Evolutionary conservation across 2,113 vertebrate genomes (phyloP).

Genomic region (Menura novaehollandiae): DNA sequence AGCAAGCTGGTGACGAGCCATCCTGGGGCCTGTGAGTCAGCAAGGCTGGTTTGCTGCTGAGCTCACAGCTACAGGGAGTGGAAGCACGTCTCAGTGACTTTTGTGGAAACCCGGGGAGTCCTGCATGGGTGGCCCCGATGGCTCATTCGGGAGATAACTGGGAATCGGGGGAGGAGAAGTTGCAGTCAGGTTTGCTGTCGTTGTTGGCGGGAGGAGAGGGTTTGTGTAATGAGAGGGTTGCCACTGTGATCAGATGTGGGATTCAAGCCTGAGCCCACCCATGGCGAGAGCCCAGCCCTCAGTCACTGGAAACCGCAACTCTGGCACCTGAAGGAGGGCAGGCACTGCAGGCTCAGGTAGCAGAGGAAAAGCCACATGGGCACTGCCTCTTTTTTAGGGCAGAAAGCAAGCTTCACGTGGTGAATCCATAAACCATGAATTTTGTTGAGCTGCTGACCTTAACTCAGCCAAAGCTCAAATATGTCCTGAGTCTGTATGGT

Average conservation of each 20-base stretch:
- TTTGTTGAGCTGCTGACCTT: not conserved
- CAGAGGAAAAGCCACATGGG: not conserved
- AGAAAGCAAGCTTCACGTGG: not conserved
- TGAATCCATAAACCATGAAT: not conserved
- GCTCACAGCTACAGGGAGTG: not conserved
- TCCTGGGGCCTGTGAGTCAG: conserved; percentile 39
- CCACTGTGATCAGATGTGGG: not conserved
- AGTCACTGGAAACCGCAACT: not conserved
- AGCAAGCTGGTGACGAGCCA: not conserved
- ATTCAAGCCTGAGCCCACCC: not conserved
- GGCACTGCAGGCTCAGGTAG: not conserved
- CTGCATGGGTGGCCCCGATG: not conserved
- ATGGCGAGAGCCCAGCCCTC: not conserved
- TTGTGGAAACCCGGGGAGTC: not conserved
- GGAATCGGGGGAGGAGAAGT: not conserved
- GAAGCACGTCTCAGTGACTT: not conserved
- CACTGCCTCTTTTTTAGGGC: not conserved
- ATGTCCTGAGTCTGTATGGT: not conserved
- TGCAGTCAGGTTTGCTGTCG: accelerated
- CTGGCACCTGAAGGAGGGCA: not conserved
- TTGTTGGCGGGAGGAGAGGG: not conserved
- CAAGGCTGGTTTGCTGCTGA: not conserved
- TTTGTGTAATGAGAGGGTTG: not conserved
- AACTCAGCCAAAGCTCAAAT: not conserved
- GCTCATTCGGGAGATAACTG: not conserved